These are phyloP conservation scores for Trachelus tabidus DNA, from an alignment of 2,888 invertebrate genomes.

Conservation along the genomic window DNA sequence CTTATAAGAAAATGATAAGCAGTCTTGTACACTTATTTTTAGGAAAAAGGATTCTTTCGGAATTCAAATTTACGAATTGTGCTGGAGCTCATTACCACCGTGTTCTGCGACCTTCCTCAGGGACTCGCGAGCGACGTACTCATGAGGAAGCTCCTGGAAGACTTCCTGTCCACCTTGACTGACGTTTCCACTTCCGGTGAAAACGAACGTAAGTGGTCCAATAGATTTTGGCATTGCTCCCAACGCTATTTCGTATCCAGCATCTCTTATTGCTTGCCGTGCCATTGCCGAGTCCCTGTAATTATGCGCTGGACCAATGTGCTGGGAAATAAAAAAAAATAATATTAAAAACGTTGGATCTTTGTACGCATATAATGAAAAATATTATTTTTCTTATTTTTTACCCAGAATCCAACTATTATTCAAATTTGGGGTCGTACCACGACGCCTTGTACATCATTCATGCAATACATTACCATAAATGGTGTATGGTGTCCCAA, in stretches of 20 bases:
- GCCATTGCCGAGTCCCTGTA: slow-evolving; percentile 99
- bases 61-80: background rate
- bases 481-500: slow-evolving; percentile 99
- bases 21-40: background rate
- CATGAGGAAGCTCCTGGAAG: slow-evolving; percentile 96
- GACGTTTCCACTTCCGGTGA: slow-evolving; percentile 98
- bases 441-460: background rate
- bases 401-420: background rate
- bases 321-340: slow-evolving; percentile 68
- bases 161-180: slow-evolving; percentile 90
- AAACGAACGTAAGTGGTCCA: slow-evolving; percentile 96
- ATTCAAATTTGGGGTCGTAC: background rate
- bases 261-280: slow-evolving; percentile 95
- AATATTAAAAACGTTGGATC: too few species aligned
- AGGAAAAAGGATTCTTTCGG: too few species aligned
- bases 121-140: slow-evolving; percentile 96
- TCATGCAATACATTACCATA: slow-evolving; percentile 75
- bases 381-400: background rate
- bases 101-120: slow-evolving; percentile 95
- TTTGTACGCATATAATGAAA: background rate
- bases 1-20: slow-evolving; percentile 65
- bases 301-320: slow-evolving; percentile 98
- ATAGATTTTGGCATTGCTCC: slow-evolving; percentile 97
- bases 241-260: slow-evolving; percentile 98
- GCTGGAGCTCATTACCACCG: slow-evolving; percentile 75